Base-by-base conservation (phyloP, 1,140 invertebrate genomes). In the Colletes gigas region DNA sequence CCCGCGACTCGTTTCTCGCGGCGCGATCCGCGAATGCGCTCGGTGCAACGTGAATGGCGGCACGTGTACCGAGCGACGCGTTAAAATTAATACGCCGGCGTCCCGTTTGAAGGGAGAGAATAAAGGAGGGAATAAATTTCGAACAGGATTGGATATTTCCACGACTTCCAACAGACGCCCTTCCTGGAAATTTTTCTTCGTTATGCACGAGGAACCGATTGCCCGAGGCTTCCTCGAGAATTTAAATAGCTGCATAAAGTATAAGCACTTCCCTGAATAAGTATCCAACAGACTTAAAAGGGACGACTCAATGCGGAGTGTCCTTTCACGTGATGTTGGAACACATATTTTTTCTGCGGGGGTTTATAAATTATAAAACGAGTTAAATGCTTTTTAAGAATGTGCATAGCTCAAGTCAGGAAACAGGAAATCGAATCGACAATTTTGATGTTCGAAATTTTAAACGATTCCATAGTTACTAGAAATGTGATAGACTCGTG, bases 21-120 rank as follows among this genome's bases (percentile, higher is more conserved):
- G 62, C 14, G 78, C 72, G 44, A 73, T 81, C 67, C 68, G 54
- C 60, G 67, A 19, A n/a, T 59, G 66, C 72, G 68, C 67, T 71
- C 59, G 72, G 50, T 30, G 52, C 69, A 30, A 50, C 66, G 41
- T 52, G 71, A 74, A 54, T 68, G 60, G 67, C 50, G 17, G 72
- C 60, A 47, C 82, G 82, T 54, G 62, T 69, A 7, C 57, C 78
- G 30, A 59, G 72, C 57, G 82, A 67, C 67, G 68, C 44, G 59
- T 50, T 60, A 47, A 59, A 69, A 81, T 76, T 85, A 85, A 85
- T 85, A 73, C 41, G n/a, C 62, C 14, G 54, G 52, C 71, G 54
- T 67, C 78, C 21, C 19, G 74, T 54, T 70, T 5, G n/a, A 71
- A 62, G 19, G 63, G 83, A 44, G 55, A 65, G 60, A 73, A 65